A percentile compares a stretch with the other conserved stretches of the same genome.
Evolutionary conservation across 2,797 vertebrate genomes (phyloP).

Genomic region (Sebastes diploproa): DNA sequence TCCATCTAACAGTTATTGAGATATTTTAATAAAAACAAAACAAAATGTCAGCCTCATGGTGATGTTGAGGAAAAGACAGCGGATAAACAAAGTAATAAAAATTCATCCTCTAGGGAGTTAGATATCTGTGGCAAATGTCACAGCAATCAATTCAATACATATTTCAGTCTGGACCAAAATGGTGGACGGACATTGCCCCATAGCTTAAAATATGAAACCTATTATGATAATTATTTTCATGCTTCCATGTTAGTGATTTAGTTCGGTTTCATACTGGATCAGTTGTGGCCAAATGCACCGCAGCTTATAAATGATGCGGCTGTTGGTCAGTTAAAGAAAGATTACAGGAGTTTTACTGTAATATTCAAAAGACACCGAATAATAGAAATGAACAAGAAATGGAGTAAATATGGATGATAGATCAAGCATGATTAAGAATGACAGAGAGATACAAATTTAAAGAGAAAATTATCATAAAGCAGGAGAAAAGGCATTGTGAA

Average conservation of each 20-base stretch:
- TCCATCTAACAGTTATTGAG: neutral
- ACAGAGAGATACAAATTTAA: neutral
- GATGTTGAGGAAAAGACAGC: neutral
- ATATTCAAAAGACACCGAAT: neutral
- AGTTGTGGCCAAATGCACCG: neutral
- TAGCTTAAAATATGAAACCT: neutral
- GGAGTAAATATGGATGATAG: neutral
- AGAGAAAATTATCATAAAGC: slow-evolving; percentile 5
- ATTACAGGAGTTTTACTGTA: neutral
- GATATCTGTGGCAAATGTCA: neutral
- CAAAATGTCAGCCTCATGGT: neutral
- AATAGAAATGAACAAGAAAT: neutral
- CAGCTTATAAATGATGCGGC: neutral
- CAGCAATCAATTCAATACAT: neutral
- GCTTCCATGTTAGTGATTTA: neutral
- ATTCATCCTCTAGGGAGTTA: neutral
- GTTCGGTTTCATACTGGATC: neutral
- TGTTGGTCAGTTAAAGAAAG: neutral
- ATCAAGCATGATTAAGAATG: neutral
- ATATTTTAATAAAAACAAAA: neutral
- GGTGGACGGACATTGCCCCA: neutral
- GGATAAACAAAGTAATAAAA: neutral
- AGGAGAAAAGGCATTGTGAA: neutral
- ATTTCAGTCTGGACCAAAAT: neutral
- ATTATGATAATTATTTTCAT: neutral